Base-by-base conservation (phyloP, 2,113 vertebrate species). In the Nibea albiflora region DNA sequence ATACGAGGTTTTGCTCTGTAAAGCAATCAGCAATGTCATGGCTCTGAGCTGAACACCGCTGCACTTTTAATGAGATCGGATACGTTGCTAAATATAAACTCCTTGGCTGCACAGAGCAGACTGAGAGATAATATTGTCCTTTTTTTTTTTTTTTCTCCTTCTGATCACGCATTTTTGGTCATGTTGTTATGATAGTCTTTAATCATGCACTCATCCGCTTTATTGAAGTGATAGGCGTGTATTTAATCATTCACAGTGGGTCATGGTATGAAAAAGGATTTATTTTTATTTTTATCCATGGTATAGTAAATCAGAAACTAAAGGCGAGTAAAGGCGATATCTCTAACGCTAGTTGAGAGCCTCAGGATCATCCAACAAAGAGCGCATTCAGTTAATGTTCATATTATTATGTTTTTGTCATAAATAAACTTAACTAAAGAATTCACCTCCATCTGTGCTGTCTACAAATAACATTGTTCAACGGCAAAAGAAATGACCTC, bases 81-180 rank as follows among this genome's bases (percentile, higher is more conserved):
- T 58, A 78, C 22, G 76, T 68, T 87, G 66, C 80, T 88, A 83
- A 76, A 90, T 80, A 83, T 80, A 88, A 82, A 79, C 56, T 58
- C 49, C 71, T 26, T 76, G 31, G 39, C 75, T 57, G 47, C 24
- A 66, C 17, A 22, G 8, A 44, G 4, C 64, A 57, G 20, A 47
- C 11, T 7, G 56, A 56, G 26, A 64, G 49, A 78, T 58, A 68
- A 73, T 8, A 11, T 8, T 20, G 22, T 20, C 12, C 9, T 50
- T 53, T 50, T 75, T 26, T 24, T n/a, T 6, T 50, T 53, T 50
- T 75, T 26, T 24, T n/a, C 52, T 9, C 20, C 20, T 63, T 68
- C 7, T 28, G 52, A 63, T 72, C 5, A 35, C 17, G 16, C 22
- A 54, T 50, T 26, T 78, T 35, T 78, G 64, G 26, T 42, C 6